A percentile compares a stretch with the other conserved stretches of the same genome.
Evolutionary conservation across 2,797 vertebrate species (phyloP).

Genomic region (Onychomys arenicola): DNA sequence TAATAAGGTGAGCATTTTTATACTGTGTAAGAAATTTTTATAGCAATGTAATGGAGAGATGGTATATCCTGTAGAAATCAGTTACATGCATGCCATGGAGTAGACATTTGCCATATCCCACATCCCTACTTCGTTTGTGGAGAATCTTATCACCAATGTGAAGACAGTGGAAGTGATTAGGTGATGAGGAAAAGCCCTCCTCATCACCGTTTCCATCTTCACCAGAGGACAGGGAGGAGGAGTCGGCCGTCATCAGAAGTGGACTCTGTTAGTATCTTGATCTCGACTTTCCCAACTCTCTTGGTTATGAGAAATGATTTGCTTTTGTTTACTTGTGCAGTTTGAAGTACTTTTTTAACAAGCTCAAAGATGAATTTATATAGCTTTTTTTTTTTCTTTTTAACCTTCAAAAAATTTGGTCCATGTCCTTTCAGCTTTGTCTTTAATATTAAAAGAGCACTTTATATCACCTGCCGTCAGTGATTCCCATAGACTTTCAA

Average conservation of each 20-base stretch:
- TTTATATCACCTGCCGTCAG: conserved; percentile 47
- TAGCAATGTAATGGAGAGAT: not conserved
- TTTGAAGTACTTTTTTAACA: not conserved
- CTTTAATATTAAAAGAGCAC: conserved; percentile 24
- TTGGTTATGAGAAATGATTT: not conserved
- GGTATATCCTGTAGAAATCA: conserved; percentile 34
- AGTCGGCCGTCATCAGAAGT: not conserved
- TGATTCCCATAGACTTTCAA: not conserved
- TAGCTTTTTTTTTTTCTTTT: not conserved
- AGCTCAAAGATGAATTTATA: not conserved
- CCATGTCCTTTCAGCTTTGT: conserved; percentile 20
- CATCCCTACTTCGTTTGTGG: not conserved
- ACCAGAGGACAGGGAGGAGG: not conserved
- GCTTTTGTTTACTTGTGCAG: not conserved
- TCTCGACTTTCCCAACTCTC: not conserved
- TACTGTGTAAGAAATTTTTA: not conserved
- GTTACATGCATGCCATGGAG: not conserved
- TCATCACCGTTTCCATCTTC: not conserved
- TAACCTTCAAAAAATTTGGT: not conserved
- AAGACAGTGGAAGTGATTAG: not conserved
- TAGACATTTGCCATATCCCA: not conserved
- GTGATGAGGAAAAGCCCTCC: too few species aligned
- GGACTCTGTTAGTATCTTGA: not conserved
- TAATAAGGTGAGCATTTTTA: conserved; percentile 90
- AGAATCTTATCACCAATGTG: not conserved